A percentile compares a stretch with the other conserved stretches of the same genome.
Conservation (phyloP, 2,888 invertebrate genomes). For the Aplocera efformata region DNA sequence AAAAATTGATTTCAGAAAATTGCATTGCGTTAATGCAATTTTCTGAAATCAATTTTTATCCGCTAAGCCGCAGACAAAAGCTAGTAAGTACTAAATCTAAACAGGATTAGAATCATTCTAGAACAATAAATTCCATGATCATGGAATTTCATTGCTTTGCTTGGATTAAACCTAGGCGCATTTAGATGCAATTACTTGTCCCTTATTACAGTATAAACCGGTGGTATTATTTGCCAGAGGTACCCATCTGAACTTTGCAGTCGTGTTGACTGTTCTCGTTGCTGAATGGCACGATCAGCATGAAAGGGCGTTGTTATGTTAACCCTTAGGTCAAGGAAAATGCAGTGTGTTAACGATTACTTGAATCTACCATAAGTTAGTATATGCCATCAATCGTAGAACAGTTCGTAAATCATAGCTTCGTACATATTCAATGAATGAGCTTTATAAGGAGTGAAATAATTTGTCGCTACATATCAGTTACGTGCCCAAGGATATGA, state of each 20-base stretch:
- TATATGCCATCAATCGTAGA: too few species aligned
- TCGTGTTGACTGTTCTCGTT: slow-evolving; percentile 29
- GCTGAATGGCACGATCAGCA: slow-evolving; percentile 29
- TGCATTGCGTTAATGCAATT: too few species aligned
- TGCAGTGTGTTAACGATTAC: slow-evolving; percentile 2
- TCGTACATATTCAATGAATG: too few species aligned
- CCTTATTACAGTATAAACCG: neutral
- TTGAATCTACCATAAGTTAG: neutral
- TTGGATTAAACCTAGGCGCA: neutral
- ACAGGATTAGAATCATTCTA: too few species aligned
- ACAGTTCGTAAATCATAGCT: too few species aligned
- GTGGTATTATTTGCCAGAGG: neutral
- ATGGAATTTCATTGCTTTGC: too few species aligned
- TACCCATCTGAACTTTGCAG: slow-evolving; percentile 32
- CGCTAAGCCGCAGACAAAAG: too few species aligned
- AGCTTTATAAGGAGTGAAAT: too few species aligned
- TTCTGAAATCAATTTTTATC: too few species aligned
- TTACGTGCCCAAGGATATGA: slow-evolving; percentile 3
- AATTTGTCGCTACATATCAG: neutral
- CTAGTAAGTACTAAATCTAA: too few species aligned
- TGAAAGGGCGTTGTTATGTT: slow-evolving; percentile 32
- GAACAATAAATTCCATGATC: too few species aligned
- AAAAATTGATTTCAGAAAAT: too few species aligned
- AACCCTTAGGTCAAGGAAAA: slow-evolving; percentile 20
- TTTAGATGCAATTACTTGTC: slow-evolving; percentile 1